These are phyloP conservation scores for Hybognathus amarus DNA, from an alignment of 2,797 vertebrate genomes.

Conservation along the genomic window DNA sequence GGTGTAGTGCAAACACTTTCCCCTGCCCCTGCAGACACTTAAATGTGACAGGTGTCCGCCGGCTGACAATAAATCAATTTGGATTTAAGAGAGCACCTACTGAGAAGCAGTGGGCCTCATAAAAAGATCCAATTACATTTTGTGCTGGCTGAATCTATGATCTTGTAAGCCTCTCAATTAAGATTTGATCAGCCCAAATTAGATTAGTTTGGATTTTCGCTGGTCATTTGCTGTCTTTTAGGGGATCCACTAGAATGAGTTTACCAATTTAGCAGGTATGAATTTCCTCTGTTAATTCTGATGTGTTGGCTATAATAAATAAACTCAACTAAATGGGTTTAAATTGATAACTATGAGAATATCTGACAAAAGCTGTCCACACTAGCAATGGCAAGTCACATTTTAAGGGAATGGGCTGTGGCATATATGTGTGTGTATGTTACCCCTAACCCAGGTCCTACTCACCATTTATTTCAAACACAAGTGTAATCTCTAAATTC, in stretches of 20 bases:
- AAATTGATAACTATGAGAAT: not conserved
- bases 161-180: slow-evolving; percentile 73
- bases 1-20: slow-evolving; percentile 44
- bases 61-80: slow-evolving; percentile 72
- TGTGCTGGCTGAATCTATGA: slow-evolving; percentile 68
- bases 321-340: not conserved
- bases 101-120: slow-evolving; percentile 64
- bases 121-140: slow-evolving; percentile 74
- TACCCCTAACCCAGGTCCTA: too few species aligned
- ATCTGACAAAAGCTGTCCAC: slow-evolving; percentile 9
- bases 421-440: too few species aligned
- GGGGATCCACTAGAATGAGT: slow-evolving; percentile 28
- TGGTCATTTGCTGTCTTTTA: slow-evolving; percentile 48
- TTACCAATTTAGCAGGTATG: slow-evolving; percentile 11
- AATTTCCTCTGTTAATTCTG: slow-evolving; percentile 20
- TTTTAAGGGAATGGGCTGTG: not conserved
- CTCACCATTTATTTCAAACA: too few species aligned
- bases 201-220: slow-evolving; percentile 73
- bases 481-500: too few species aligned
- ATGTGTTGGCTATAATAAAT: slow-evolving; percentile 10
- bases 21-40: slow-evolving; percentile 34
- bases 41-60: slow-evolving; percentile 74
- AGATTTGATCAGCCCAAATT: slow-evolving; percentile 73
- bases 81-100: slow-evolving; percentile 71
- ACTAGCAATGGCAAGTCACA: not conserved